phyloP scores from a whole-genome alignment of 2,113 vertebrate species.

The Neofelis nebulosa region DNA sequence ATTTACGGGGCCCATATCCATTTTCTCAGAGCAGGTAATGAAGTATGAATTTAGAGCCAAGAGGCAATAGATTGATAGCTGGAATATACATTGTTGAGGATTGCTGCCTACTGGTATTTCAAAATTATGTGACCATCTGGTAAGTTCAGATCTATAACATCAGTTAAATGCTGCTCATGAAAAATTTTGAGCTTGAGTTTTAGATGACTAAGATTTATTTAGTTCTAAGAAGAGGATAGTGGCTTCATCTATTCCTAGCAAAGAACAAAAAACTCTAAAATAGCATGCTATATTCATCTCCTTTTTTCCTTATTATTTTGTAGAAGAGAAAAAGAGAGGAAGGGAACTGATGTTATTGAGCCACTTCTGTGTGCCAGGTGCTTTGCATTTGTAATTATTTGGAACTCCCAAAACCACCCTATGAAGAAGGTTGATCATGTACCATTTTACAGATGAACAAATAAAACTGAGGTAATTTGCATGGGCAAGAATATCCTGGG shows the following conservation, averaged over 20 bases:
- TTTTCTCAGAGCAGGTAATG: not conserved
- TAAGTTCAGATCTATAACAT: not conserved
- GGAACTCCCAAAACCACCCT: not conserved
- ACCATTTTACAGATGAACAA: not conserved
- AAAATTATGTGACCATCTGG: not conserved
- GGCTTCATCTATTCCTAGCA: not conserved
- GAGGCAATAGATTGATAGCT: not conserved
- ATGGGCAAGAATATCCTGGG: not conserved
- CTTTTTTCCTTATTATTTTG: not conserved
- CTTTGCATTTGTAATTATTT: not conserved
- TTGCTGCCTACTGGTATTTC: not conserved
- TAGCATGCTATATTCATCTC: not conserved
- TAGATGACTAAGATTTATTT: not conserved
- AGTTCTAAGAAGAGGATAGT: not conserved
- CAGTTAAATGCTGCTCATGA: conserved; percentile 6
- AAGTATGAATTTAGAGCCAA: not conserved
- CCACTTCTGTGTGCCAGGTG: not conserved
- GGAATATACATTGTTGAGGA: not conserved
- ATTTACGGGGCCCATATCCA: not conserved
- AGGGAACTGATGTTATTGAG: not conserved
- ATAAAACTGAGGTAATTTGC: not conserved
- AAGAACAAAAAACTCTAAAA: conserved; percentile 14
- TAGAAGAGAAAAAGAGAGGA: not conserved
- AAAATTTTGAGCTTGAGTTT: not conserved
- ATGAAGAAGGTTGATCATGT: not conserved